Conservation (phyloP, 2,113 vertebrate species). For the Willisornis vidua region DNA sequence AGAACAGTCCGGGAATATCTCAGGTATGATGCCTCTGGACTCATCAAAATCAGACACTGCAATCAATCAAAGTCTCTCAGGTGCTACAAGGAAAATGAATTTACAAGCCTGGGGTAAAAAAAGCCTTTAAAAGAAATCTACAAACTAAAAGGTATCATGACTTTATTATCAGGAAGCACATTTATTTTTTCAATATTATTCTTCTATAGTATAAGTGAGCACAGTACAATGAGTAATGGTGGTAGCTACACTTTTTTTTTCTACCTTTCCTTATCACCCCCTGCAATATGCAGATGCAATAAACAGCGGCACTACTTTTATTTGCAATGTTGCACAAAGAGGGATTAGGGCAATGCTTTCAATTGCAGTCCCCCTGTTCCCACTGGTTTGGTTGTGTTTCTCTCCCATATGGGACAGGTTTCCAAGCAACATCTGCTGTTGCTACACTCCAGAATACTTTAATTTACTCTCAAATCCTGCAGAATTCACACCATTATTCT, state of each 20-base stretch:
- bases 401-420: background rate
- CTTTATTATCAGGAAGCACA: background rate
- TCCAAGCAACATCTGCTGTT: background rate
- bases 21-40: background rate
- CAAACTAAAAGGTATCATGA: background rate
- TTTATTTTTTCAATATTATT: background rate
- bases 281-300: background rate
- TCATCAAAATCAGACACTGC: background rate
- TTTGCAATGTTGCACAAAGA: rapidly evolving
- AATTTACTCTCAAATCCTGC: background rate
- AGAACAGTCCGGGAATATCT: background rate
- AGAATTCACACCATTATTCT: background rate
- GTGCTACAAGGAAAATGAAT: background rate
- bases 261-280: background rate
- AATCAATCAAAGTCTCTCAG: background rate
- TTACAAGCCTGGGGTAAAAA: background rate
- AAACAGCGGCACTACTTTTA: background rate
- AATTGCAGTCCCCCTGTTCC: too few species aligned
- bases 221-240: background rate
- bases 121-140: background rate
- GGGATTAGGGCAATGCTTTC: background rate
- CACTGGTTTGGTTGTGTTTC: background rate
- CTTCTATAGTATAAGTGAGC: rapidly evolving
- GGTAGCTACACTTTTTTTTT: background rate
- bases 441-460: background rate